These are phyloP conservation scores for Morpho deidamia DNA, from an alignment of 2,888 invertebrate genomes.

Conservation along the genomic window DNA sequence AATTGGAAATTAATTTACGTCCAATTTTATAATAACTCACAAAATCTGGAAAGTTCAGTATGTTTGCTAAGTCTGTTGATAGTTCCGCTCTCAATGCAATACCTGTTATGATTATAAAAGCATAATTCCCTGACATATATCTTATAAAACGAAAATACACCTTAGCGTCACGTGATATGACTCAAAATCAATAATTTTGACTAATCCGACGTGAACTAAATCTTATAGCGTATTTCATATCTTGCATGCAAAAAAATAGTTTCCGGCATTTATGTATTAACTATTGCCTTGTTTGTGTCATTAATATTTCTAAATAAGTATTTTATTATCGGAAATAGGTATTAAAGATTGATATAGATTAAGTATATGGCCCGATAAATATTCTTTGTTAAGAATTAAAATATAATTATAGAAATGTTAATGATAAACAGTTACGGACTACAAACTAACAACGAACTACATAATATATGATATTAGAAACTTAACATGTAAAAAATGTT, in stretches of 20 bases:
- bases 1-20: too few species aligned
- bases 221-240: slow-evolving; percentile 3
- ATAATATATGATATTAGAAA: too few species aligned
- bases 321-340: too few species aligned
- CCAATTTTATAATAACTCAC: background rate
- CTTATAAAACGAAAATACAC: background rate
- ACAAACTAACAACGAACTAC: too few species aligned
- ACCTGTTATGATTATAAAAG: slow-evolving; percentile 4
- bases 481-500: too few species aligned
- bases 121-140: background rate
- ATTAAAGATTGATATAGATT: too few species aligned
- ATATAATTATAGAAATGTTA: too few species aligned
- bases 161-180: background rate
- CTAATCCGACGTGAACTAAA: background rate
- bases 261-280: slow-evolving; percentile 4
- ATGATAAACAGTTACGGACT: too few species aligned
- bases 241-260: slow-evolving; percentile 7
- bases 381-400: too few species aligned
- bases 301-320: too few species aligned
- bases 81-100: slow-evolving; percentile 5
- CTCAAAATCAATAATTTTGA: background rate
- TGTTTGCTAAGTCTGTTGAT: slow-evolving; percentile 1
- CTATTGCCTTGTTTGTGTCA: background rate
- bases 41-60: slow-evolving; percentile 5
- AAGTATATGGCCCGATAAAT: too few species aligned